phyloP scores from a whole-genome alignment of 2,797 vertebrate species.

The Ambastaia sidthimunki region DNA sequence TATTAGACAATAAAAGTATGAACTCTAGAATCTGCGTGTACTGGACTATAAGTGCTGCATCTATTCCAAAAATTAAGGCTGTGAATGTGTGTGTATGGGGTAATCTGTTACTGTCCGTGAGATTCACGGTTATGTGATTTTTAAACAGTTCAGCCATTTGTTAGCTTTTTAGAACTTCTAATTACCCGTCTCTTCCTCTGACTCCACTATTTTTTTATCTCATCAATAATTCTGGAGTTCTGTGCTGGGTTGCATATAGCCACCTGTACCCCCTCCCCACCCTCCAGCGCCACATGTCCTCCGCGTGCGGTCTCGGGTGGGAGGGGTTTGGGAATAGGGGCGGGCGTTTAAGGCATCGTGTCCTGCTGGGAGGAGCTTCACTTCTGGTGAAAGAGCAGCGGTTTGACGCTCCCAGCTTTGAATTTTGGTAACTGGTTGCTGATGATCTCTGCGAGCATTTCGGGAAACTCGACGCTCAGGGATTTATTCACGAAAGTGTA shows the following conservation, averaged over 20 bases:
- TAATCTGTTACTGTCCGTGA: slow-evolving; percentile 60
- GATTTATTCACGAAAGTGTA: slow-evolving; percentile 98
- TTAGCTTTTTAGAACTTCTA: slow-evolving; percentile 34
- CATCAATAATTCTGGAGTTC: slow-evolving; percentile 15
- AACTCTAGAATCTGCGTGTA: slow-evolving; percentile 53
- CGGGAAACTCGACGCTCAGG: slow-evolving; percentile 96
- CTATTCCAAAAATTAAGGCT: slow-evolving; percentile 57
- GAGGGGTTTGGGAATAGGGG: slow-evolving; percentile 58
- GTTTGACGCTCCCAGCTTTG: slow-evolving; percentile 95
- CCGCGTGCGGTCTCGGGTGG: slow-evolving; percentile 29
- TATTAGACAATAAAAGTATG: slow-evolving; percentile 37
- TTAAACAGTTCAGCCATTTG: slow-evolving; percentile 38
- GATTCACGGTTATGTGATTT: slow-evolving; percentile 41
- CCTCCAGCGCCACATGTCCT: slow-evolving; percentile 32
- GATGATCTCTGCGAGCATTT: slow-evolving; percentile 99
- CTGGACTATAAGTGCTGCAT: slow-evolving; percentile 64
- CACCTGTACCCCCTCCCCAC: slow-evolving; percentile 47
- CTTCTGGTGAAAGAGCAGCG: slow-evolving; percentile 98
- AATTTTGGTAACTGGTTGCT: slow-evolving; percentile 99
- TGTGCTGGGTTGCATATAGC: slow-evolving; percentile 64
- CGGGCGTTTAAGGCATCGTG: slow-evolving; percentile 91
- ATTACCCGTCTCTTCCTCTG: slow-evolving; percentile 51
- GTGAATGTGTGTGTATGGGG: slow-evolving; percentile 68
- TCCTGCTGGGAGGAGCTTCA: slow-evolving; percentile 79
- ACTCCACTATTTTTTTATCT: slow-evolving; percentile 27